Evolutionary conservation across 2,888 invertebrate species (phyloP).

Genomic region (Erebia ligea): DNA sequence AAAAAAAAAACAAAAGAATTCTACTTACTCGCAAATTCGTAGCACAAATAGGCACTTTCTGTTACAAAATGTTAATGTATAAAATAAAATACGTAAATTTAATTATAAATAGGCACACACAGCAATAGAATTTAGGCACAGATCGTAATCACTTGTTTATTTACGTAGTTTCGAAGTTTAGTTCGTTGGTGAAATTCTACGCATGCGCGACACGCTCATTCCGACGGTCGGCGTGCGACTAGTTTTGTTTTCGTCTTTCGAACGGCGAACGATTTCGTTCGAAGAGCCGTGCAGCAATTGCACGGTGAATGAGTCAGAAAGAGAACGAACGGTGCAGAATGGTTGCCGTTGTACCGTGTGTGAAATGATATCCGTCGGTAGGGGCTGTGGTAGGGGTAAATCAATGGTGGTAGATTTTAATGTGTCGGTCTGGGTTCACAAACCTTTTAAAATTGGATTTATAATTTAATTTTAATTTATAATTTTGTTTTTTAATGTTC

Average conservation of each 20-base stretch:
- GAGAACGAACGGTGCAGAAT: conserved; percentile 32
- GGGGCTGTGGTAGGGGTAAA: conserved; percentile 20
- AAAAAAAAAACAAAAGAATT: conserved; percentile 58
- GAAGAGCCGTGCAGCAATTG: conserved; percentile 38
- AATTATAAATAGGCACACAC: conserved; percentile 39
- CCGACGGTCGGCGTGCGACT: conserved; percentile 64
- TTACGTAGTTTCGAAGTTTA: conserved; percentile 71
- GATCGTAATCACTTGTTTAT: conserved; percentile 69
- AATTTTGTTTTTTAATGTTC: no score
- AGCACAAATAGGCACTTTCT: conserved; percentile 60
- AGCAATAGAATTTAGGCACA: conserved; percentile 53
- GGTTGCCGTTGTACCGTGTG: conserved; percentile 13
- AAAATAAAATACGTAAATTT: conserved; percentile 10
- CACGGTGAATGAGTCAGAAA: conserved; percentile 41
- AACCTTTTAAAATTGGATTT: conserved; percentile 12
- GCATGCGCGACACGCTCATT: conserved; percentile 66
- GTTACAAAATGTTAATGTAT: conserved; percentile 19
- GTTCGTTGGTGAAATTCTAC: conserved; percentile 52
- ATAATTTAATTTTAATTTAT: no score
- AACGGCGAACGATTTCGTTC: conserved; percentile 36
- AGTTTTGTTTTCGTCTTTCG: conserved; percentile 38
- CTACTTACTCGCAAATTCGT: conserved; percentile 70
- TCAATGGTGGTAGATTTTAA: conserved; percentile 25
- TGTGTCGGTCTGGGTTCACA: conserved; percentile 5
- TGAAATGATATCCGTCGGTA: conserved; percentile 21